These are phyloP conservation scores for Ptychochromis oligacanthus DNA, from an alignment of 2,113 vertebrate genomes.

Conservation along the genomic window DNA sequence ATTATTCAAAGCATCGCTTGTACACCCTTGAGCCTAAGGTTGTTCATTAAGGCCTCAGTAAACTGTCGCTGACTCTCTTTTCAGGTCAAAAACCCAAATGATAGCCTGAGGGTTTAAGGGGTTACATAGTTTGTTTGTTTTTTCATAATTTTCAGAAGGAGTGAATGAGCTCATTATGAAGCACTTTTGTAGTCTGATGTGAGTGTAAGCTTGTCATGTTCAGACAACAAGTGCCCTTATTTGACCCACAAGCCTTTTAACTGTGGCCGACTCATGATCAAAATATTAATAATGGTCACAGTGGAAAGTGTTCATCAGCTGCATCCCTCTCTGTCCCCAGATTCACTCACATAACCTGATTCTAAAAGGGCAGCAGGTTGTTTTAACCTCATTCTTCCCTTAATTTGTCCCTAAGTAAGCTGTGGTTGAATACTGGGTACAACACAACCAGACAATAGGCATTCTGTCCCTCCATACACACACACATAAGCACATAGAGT, in stretches of 20 bases:
- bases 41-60: not conserved
- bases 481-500: slow-evolving; percentile 5
- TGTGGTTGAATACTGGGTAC: not conserved
- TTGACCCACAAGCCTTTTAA: slow-evolving; percentile 22
- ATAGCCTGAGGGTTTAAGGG: not conserved
- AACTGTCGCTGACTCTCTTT: too few relatives aligned
- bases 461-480: slow-evolving; percentile 14
- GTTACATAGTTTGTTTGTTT: not conserved
- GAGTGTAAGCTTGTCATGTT: not conserved
- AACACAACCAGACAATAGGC: slow-evolving; percentile 61
- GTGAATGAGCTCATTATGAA: not conserved
- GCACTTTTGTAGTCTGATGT: not conserved
- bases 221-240: not conserved
- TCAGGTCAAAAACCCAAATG: not conserved
- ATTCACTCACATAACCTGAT: not conserved
- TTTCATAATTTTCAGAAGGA: not conserved
- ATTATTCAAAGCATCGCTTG: not conserved
- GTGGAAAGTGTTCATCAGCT: slow-evolving; percentile 3
- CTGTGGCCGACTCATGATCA: not conserved
- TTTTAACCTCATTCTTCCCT: not conserved
- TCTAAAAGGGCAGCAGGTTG: not conserved
- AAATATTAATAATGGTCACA: slow-evolving; percentile 12
- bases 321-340: not conserved
- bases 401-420: not conserved
- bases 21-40: not conserved